phyloP scores from a whole-genome alignment of 2,113 vertebrate genomes.

The Festucalex cinctus region DNA sequence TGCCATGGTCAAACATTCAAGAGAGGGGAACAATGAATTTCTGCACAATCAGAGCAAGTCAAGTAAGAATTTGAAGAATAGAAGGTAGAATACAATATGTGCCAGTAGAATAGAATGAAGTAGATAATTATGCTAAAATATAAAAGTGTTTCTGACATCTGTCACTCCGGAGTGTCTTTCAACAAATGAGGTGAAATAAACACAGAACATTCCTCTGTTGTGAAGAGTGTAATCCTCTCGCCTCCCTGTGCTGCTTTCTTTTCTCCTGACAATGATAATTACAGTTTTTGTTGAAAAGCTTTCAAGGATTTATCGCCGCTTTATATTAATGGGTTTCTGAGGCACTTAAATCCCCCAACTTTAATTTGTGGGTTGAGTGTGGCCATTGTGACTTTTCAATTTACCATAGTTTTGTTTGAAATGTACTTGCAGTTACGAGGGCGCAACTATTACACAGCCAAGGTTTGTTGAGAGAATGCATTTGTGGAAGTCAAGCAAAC shows the following conservation, averaged over 20 bases:
- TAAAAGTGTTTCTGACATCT: conserved; percentile 76
- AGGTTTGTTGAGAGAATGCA: background rate
- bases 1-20: conserved; percentile 49
- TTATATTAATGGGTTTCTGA: conserved; percentile 76
- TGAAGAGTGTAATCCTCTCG: conserved; percentile 76
- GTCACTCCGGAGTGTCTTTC: conserved; percentile 72
- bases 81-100: conserved; percentile 53
- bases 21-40: conserved; percentile 38
- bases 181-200: conserved; percentile 76
- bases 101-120: conserved; percentile 50
- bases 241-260: conserved; percentile 72
- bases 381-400: conserved; percentile 73
- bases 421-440: conserved; percentile 49
- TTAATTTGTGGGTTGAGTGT: conserved; percentile 71
- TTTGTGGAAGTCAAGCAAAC: background rate
- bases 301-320: conserved; percentile 77
- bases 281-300: conserved; percentile 75
- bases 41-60: conserved; percentile 32
- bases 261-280: conserved; percentile 77
- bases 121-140: conserved; percentile 72
- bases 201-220: conserved; percentile 71
- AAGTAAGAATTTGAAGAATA: conserved; percentile 58
- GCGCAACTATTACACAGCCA: conserved; percentile 24
- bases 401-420: conserved; percentile 67
- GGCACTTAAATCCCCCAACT: conserved; percentile 76